Evolutionary conservation across 2,797 vertebrate genomes (phyloP).

Genomic region (Pseudochirops cupreus): DNA sequence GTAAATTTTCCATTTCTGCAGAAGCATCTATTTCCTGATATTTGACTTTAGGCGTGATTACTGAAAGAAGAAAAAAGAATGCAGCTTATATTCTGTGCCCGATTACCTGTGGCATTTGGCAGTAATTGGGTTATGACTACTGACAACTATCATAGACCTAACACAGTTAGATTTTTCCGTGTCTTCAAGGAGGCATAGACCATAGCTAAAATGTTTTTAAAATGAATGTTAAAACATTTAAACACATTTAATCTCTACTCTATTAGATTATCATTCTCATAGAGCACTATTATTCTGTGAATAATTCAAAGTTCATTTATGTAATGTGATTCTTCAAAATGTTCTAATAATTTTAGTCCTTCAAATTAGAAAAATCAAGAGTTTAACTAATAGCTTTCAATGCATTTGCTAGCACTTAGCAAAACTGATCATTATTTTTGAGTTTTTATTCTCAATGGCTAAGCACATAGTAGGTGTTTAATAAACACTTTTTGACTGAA

Average conservation of each 20-base stretch:
- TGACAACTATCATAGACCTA: background rate
- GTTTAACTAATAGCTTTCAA: conserved; percentile 8
- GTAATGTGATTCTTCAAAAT: background rate
- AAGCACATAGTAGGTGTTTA: background rate
- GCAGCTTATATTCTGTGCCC: background rate
- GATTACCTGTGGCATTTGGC: conserved; percentile 1
- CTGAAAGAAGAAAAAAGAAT: background rate
- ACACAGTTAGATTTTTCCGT: background rate
- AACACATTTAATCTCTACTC: background rate
- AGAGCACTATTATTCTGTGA: background rate
- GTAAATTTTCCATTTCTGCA: background rate
- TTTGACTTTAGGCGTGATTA: conserved; percentile 1
- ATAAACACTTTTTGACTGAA: background rate
- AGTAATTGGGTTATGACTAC: background rate
- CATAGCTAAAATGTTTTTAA: background rate
- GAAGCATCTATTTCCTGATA: background rate
- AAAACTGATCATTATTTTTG: background rate
- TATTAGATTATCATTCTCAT: background rate
- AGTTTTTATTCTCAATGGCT: background rate
- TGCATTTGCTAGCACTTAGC: background rate
- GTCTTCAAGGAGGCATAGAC: background rate
- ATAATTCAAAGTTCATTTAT: background rate
- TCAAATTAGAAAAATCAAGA: conserved; percentile 22
- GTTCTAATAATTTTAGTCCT: conserved; percentile 3
- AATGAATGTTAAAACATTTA: background rate